Percentiles rank a stretch among this genome's conserved stretches.
These are phyloP conservation scores for Coboldia fuscipes DNA, from an alignment of 1,140 invertebrate species.

Conservation along the genomic window DNA sequence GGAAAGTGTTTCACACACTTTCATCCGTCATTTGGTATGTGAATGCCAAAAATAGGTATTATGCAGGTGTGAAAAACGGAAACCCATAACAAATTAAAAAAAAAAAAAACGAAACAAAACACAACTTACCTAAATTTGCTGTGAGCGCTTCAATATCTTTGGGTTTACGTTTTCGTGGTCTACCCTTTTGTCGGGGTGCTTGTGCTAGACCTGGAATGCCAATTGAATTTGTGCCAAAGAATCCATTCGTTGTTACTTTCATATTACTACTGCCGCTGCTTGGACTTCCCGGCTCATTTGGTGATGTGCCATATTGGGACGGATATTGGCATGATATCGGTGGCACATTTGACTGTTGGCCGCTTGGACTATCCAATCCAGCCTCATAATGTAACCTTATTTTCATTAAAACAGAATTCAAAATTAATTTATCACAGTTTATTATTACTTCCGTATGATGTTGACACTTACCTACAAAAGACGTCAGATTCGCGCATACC, in stretches of 20 bases:
- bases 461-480: conserved; percentile 38
- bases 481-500: conserved; percentile 70
- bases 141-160: conserved; percentile 70
- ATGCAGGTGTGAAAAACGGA: too few species aligned
- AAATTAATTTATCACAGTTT: too few species aligned
- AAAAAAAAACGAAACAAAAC: background rate
- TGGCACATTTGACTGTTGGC: conserved; percentile 36
- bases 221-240: conserved; percentile 17
- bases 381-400: conserved; percentile 65
- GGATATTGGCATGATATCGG: conserved; percentile 33
- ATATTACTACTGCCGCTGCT: conserved; percentile 11
- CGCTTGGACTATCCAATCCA: conserved; percentile 30
- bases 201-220: conserved; percentile 24
- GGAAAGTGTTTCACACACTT: too few species aligned
- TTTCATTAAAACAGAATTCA: too few species aligned
- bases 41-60: too few species aligned
- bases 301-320: conserved; percentile 19
- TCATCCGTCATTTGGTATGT: too few species aligned
- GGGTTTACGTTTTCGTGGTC: conserved; percentile 77
- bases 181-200: conserved; percentile 66
- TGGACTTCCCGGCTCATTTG: conserved; percentile 20
- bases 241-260: conserved; percentile 18
- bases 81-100: background rate
- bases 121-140: conserved; percentile 54
- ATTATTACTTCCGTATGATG: background rate